Evolutionary conservation across 2,113 vertebrate genomes (phyloP), one percentile per base, ranked within the genome.

Genomic region (Strigops habroptila): DNA sequence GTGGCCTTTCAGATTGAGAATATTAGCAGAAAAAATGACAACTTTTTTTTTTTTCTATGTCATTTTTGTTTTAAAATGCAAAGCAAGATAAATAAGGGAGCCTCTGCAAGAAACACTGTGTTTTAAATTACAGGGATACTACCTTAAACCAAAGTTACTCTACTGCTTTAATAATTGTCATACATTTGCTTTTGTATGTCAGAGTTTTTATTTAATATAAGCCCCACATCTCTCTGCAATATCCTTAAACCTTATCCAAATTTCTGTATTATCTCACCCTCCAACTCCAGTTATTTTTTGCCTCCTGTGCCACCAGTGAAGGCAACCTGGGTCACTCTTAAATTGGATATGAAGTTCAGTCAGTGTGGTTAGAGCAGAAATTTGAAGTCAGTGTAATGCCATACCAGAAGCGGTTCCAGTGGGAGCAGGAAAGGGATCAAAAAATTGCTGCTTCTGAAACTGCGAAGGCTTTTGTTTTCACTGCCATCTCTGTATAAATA

Each of bases 391-490:
- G 39, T 48, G 35, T 57, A 74, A 55, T 76, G 55, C 73, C 43
- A 43, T 31, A 65, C 14, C 25, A 68, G 53, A 67, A 60, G 73
- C 10, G 46, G 24, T 57, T 63, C 10, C 46, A 68, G 9, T 14
- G 3, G 12, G 11, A 14, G 14, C 23, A 10, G 75, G 5, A 17
- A 18, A 8, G 23, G 15, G 21, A 65, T 49, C 19, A 19, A 31
- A 80, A 94, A 86, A 11, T 98, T 95, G 82, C 92, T 98, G 93
- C 94, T 97, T 90, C 96, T 95, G 27, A 70, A 93, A 44, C 64
- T 91, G 44, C 49, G 75, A 80, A 86, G 86, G 68, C 92, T 96
- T 97, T 95, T 97, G 82, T 97, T 98, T 98, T 94, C 68, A 78
- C 85, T 96, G 82, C 80, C 92, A 82, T 97, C 96, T 96, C 75